Evolutionary conservation across 2,113 vertebrate genomes (phyloP), one percentile per base, ranked within the genome.

Genomic region (Noturus placidus): DNA sequence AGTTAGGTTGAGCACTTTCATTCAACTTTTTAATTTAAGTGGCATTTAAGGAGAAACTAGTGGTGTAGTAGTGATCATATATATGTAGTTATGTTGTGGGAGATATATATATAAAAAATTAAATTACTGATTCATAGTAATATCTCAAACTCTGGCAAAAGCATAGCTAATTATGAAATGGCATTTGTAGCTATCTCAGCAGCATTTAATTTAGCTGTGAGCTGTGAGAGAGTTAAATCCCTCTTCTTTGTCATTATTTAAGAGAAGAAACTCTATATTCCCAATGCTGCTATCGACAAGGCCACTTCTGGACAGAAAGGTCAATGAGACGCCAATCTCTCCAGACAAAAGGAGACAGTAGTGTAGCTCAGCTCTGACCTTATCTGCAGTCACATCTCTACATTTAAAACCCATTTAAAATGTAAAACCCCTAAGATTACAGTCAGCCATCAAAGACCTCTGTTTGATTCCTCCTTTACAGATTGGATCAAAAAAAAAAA

Each of bases 211-310:
- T 83, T 30, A 83, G 1, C 38, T 46, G 65, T 63, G 54, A 82
- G 78, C 35, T 22, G 0, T 9, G 59, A 78, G 70, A 50, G 65
- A 87, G 56, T 57, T 46, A 61, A 70, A 57, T 72, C n/a, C 38
- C 38, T 65, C n/a, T 85, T 13, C 38, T 83, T 27, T 70, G 82
- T 86, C 69, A 86, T 80, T 63, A 63, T 76, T 67, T 76, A 85
- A 91, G 80, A 89, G 86, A 61, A 54, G 82, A 84, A 91, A 91
- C 88, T 7, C 54, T 63, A 90, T 89, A 91, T 17, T 80, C 72
- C 85, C 76, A 35, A 10, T 50, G 74, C 50, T 76, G 38, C 65
- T 84, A 78, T 86, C 59, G 88, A 81, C 82, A 35, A 80, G 67
- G 33, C 83, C 17, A 0, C 83, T 67, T 59, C 46, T 76, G 81